phyloP scores from a whole-genome alignment of 2,888 invertebrate species.

The Stenoptilia bipunctidactyla region DNA sequence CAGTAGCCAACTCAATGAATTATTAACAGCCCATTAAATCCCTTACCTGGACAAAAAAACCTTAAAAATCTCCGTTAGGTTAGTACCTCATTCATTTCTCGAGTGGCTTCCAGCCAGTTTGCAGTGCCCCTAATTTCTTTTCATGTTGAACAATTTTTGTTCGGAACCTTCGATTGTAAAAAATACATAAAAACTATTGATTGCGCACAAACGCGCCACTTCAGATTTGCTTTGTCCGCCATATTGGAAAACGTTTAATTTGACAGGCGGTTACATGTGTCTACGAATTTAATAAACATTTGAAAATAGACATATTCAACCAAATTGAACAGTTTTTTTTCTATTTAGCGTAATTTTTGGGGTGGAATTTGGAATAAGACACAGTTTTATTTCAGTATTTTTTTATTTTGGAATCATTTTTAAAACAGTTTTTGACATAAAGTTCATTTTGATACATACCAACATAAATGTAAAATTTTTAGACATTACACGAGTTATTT shows the following conservation, averaged over 20 bases:
- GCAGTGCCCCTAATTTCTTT: conserved; percentile 53
- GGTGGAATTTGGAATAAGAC: not conserved
- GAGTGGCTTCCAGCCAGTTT: conserved; percentile 47
- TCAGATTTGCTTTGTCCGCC: conserved; percentile 57
- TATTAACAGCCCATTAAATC: conserved; percentile 50
- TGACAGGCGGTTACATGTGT: conserved; percentile 37
- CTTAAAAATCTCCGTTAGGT: conserved; percentile 56
- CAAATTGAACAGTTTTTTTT: no score
- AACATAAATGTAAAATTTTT: no score
- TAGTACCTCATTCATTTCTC: conserved; percentile 48
- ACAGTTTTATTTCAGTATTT: conserved; percentile 20
- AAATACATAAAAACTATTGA: conserved; percentile 61
- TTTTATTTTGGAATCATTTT: not conserved
- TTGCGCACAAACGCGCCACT: conserved; percentile 58
- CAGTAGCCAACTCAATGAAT: conserved; percentile 32
- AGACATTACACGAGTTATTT: no score
- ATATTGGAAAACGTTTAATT: conserved; percentile 55
- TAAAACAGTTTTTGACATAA: no score
- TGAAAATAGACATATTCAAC: no score
- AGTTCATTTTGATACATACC: no score
- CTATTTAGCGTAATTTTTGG: no score
- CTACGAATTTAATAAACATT: not conserved
- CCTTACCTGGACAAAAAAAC: conserved; percentile 51
- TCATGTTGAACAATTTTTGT: conserved; percentile 46
- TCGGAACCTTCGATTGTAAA: conserved; percentile 48